Percentiles rank a stretch among this genome's conserved stretches.
Conservation (phyloP, 92 coral and sea anemone species). For the Epizoanthus fatuus region DNA sequence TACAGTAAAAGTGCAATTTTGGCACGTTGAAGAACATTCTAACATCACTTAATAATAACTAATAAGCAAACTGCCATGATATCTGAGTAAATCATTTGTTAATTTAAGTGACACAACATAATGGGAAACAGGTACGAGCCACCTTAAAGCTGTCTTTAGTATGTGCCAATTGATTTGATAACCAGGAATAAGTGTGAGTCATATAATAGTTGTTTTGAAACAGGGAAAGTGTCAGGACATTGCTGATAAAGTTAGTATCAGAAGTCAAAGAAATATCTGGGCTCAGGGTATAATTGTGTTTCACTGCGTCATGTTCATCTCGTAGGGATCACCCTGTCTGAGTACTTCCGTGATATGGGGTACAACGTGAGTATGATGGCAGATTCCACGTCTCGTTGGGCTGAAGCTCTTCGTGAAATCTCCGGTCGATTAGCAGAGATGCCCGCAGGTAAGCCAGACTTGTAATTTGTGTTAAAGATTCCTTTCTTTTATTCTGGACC, state of each 20-base stretch:
- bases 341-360: constrained; percentile 99
- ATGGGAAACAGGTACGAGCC: too few species aligned
- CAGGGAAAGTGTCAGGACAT: background rate
- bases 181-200: too few species aligned
- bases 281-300: background rate
- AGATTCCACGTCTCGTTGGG: constrained; percentile 99
- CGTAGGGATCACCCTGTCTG: constrained; percentile 94
- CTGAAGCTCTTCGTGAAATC: constrained; percentile 99
- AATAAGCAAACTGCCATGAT: too few species aligned
- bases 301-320: background rate
- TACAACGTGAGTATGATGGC: constrained; percentile 99
- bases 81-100: too few species aligned
- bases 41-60: too few species aligned
- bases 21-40: too few species aligned
- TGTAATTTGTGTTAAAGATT: background rate
- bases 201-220: background rate
- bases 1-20: too few species aligned
- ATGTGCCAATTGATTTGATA: too few species aligned
- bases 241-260: background rate
- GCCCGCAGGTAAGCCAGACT: constrained; percentile 94
- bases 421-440: constrained; percentile 99
- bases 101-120: too few species aligned
- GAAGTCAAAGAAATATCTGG: too few species aligned
- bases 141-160: too few species aligned
- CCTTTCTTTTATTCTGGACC: background rate